Base-by-base conservation (phyloP, 2,113 vertebrate species). In the Nothobranchius furzeri region DNA sequence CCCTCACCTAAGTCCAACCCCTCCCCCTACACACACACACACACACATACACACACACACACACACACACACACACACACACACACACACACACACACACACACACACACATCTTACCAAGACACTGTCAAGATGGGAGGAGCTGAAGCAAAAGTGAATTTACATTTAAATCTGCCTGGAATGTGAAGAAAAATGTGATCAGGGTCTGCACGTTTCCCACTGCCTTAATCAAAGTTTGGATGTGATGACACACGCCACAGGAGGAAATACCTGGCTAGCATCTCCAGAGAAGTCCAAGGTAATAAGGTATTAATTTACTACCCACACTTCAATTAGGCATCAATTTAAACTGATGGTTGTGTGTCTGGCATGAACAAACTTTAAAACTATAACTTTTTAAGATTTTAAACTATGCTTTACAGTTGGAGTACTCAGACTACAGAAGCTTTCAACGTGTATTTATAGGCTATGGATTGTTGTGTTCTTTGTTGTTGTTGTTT, bases 91-190 rank as follows among this genome's bases (percentile, higher is more conserved):
- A 30, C 30, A 30, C 30, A 30, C 30, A 30, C 30, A 30, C 30
- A 30, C 30, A 30, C 30, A 30, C 30, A 30, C 30, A 30, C 30
- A 30, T 1, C 61, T 15, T 70, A 75, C 76, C 78, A 79, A 75
- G 85, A 85, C 75, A 76, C 70, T 46, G 74, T 76, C 58, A 56
- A 63, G 73, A 70, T 70, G 78, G 72, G 79, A 79, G 76, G 78
- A 84, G 76, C 74, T 76, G 85, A 71, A 87, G 86, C 77, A 76
- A 89, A 90, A 91, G 87, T 74, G 64, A 84, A 92, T 92, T 90
- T 89, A 90, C 83, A 92, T 93, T 90, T 91, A 91, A 87, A 92
- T 90, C 73, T 87, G 65, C 49, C 77, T 80, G 75, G 83, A 87
- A 89, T 82, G 74, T 30, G 47, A 87, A 77, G 60, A 77, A 87